Evolutionary conservation across 2,113 vertebrate genomes (phyloP).

Genomic region (Sphaerodactylus townsendi): DNA sequence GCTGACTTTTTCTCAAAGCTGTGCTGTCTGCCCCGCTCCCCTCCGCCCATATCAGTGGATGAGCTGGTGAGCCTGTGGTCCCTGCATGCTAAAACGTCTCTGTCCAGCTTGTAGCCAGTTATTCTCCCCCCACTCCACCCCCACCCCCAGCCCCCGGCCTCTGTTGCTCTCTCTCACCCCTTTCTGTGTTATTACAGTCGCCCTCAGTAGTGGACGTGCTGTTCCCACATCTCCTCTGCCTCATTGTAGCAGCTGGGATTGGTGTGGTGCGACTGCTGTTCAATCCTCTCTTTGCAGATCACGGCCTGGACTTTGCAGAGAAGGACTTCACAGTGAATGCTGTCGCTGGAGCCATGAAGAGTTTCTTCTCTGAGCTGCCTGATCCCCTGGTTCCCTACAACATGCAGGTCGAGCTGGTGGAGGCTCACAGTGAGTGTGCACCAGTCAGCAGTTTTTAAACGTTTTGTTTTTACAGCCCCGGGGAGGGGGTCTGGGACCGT

Average conservation of each 20-base stretch:
- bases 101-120: too few relatives aligned
- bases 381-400: conserved; percentile 91
- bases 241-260: background rate
- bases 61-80: too few relatives aligned
- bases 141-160: too few relatives aligned
- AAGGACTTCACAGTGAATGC: conserved; percentile 95
- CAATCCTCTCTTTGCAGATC: conserved; percentile 72
- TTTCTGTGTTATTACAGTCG: too few relatives aligned
- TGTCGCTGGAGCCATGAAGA: conserved; percentile 95
- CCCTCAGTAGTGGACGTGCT: background rate
- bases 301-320: conserved; percentile 88
- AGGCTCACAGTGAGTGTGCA: conserved; percentile 89
- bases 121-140: too few relatives aligned
- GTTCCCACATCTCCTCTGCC: background rate
- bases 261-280: background rate
- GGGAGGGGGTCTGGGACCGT: too few relatives aligned
- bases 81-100: background rate
- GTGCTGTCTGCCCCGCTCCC: too few relatives aligned
- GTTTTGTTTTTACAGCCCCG: background rate
- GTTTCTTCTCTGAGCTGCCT: conserved; percentile 93
- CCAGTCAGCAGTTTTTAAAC: rapidly evolving
- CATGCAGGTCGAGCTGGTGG: conserved; percentile 91
- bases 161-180: too few relatives aligned
- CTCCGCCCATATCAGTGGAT: too few relatives aligned
- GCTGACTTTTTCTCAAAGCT: too few relatives aligned